Evolutionary conservation across 2,113 vertebrate genomes (phyloP), one percentile per base, ranked within the genome.

Genomic region (Loxodonta africana): DNA sequence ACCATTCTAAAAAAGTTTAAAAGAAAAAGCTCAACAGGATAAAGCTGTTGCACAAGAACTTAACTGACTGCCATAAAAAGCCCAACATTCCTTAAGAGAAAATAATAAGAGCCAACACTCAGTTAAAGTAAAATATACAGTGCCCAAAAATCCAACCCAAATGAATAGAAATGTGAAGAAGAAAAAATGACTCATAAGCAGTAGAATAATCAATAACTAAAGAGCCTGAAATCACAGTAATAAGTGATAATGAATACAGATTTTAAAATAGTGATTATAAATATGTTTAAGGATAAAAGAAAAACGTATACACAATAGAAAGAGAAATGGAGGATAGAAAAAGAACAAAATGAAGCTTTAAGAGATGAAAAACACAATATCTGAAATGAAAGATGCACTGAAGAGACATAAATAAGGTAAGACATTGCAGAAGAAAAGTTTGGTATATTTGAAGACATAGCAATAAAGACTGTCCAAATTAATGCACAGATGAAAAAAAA

Each of bases 241-340:
- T 65, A 10, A 46, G n/a, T 11, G 2, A 41, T 88, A 78, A 33
- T 3, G 69, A 88, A 77, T 6, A 62, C 21, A 30, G 48, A 62
- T 51, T 90, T 57, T 57, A 57, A 57, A 57, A 57, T 57, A 2
- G 53, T 12, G 53, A 57, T 57, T 57, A 57, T 12, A 57, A 88
- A 65, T 53, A 82, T 91, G 26, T 0, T n/a, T 53, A 74, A 82
- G 33, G 41, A 91, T 87, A 57, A 73, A 63, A 87, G 11, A 74
- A 88, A 48, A 73, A 41, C 25, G 81, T 37, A 41, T 62, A 30
- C 26, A 78, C 1, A 44, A 82, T 90, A 57, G 73, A 21, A 23
- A 62, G 57, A 82, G n/a, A 86, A 90, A n/a, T 89, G 51, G 3
- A 84, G 85, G 11, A 20, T 21, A 95, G 28, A 77, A 80, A 93